Conservation (phyloP, 2,888 invertebrate species). For the Polymixis flavicincta region DNA sequence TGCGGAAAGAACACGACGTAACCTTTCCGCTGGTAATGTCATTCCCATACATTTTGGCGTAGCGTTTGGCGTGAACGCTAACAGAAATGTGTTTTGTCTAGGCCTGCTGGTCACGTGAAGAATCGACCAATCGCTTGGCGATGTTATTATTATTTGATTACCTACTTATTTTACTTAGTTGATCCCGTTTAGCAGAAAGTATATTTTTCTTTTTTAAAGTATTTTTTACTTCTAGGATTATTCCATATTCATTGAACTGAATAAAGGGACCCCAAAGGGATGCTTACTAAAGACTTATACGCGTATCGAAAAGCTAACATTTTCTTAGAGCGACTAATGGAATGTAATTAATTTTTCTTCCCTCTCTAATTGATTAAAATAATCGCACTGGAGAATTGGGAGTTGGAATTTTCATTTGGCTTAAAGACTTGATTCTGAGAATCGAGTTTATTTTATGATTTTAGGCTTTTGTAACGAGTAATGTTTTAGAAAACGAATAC, state of each 20-base stretch:
- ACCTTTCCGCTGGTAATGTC: too few species aligned
- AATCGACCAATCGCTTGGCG: too few species aligned
- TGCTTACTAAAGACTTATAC: conserved; percentile 8
- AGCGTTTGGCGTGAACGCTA: too few species aligned
- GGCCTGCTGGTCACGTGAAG: too few species aligned
- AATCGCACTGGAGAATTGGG: conserved; percentile 50
- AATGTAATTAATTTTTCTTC: conserved; percentile 55
- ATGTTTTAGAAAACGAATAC: not conserved
- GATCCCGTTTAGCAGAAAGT: too few species aligned
- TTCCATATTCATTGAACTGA: not conserved
- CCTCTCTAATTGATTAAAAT: conserved; percentile 57
- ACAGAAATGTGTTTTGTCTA: too few species aligned
- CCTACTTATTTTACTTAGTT: too few species aligned
- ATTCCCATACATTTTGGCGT: too few species aligned
- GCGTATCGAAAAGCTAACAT: conserved; percentile 28
- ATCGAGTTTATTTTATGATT: conserved; percentile 17
- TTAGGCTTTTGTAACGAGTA: not conserved
- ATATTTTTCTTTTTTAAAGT: too few species aligned
- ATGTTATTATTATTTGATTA: too few species aligned
- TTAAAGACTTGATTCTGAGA: conserved; percentile 19
- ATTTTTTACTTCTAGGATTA: not conserved
- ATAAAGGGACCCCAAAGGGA: conserved; percentile 16
- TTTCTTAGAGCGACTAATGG: conserved; percentile 40
- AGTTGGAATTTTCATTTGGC: conserved; percentile 47
- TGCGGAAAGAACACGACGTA: too few species aligned